Evolutionary conservation across 2,113 vertebrate genomes (phyloP), one percentile per base, ranked within the genome.

Genomic region (Orientallactaga bullata): DNA sequence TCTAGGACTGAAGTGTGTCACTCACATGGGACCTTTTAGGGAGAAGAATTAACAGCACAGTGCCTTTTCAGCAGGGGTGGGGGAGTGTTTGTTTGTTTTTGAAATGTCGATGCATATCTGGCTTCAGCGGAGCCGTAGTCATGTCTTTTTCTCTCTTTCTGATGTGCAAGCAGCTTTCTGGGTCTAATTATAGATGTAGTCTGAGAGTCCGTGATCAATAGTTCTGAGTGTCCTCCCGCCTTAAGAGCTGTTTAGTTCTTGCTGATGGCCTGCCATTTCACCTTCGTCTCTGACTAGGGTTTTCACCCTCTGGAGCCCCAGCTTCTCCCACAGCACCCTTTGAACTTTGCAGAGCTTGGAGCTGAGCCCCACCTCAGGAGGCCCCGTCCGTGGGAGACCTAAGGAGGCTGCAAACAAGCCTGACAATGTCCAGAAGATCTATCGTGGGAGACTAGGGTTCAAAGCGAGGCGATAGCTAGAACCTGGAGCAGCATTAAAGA

Each of bases 41-140:
- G 94, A 97, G 93, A 97, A 91, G 94, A 97, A 97, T 97, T 93
- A 97, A 93, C 96, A 97, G 96, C 96, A 95, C 77, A 91, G 96
- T 96, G 96, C 88, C 97, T 97, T 97, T 97, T 96, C 93, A 97
- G 96, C 93, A 63, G 93, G 88, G 94, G 91, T 95, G 91, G 0
- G 71, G 96, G 80, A 92, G 84, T 65, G 79, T 88, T 89, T 93
- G 79, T 88, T 89, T 93, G 91, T 95, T 95, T 97, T 90, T 93
- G 89, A 88, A 89, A 94, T 85, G 93, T 42, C 73, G 95, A 90
- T 96, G 88, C 77, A 30, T 94, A 88, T 93, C 93, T 95, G 94
- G 85, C 94, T 95, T 42, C 72, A 80, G 80, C 4, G 4, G 88
- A 97, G 90, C 92, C 89, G 51, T 8, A 63, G 95, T 94, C 95